Evolutionary conservation across 35 echinoderm and acorn worm genomes (phyloP).

Genomic region (Apostichopus japonicus): DNA sequence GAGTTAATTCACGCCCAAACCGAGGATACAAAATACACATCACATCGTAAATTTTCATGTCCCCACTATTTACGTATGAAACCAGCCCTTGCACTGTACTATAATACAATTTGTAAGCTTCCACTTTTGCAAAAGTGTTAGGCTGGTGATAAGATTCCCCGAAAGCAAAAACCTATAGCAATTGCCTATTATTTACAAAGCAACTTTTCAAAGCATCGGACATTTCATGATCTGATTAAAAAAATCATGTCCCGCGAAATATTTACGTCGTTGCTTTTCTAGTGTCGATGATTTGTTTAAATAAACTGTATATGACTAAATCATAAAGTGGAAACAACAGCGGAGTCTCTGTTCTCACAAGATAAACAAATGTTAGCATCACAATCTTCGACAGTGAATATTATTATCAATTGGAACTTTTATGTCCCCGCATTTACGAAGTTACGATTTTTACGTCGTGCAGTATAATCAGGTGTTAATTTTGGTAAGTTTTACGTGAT

Average conservation of each 20-base stretch:
- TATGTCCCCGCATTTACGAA: background rate
- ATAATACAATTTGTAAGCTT: background rate
- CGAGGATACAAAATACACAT: background rate
- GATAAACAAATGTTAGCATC: background rate
- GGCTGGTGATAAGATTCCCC: background rate
- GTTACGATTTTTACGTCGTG: background rate
- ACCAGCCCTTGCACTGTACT: background rate
- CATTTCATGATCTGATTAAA: too few species aligned
- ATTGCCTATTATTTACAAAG: background rate
- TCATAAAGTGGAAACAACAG: background rate
- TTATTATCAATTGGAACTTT: background rate
- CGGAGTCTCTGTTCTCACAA: background rate
- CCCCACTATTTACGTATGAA: slow-evolving; percentile 2
- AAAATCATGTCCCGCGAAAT: background rate
- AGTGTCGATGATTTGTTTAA: background rate
- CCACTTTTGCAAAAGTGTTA: background rate
- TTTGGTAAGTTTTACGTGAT: background rate
- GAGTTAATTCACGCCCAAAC: background rate
- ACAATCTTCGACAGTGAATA: background rate
- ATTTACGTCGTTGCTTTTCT: background rate
- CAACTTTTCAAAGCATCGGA: background rate
- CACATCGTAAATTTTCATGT: slow-evolving; percentile 16
- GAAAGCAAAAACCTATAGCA: background rate
- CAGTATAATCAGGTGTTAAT: background rate
- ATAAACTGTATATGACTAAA: too few species aligned